Conservation (phyloP, 2,797 vertebrate genomes). For the Silurus lanzhouensis region DNA sequence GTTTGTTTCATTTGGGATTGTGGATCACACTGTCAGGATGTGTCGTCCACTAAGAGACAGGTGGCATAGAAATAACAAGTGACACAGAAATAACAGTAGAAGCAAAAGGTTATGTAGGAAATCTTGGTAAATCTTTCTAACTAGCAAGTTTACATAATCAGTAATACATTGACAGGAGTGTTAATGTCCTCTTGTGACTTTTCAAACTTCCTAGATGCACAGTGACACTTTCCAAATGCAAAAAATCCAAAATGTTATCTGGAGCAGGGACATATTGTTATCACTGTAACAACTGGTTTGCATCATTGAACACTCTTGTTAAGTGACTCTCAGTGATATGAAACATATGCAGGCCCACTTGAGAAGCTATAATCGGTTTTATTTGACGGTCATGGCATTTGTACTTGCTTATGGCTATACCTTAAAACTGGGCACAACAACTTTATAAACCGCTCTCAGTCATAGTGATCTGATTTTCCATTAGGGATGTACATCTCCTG, state of each 20-base stretch:
- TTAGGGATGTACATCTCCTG: no score
- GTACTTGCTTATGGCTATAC: background rate
- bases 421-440: no score
- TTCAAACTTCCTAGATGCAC: background rate
- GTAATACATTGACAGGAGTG: background rate
- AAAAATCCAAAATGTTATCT: no score
- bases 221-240: background rate
- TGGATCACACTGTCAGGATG: background rate
- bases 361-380: background rate
- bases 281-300: background rate
- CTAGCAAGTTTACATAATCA: background rate
- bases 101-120: background rate
- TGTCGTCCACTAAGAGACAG: background rate
- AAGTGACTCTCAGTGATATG: background rate
- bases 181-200: background rate
- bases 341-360: background rate
- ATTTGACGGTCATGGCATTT: background rate
- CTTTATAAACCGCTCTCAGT: background rate
- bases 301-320: background rate
- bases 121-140: no score
- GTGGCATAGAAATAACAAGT: background rate
- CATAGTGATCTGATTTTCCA: background rate
- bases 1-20: background rate
- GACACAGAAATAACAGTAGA: background rate
- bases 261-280: background rate